Conservation (phyloP, 1,140 invertebrate species). For the Neodiprion virginianus region DNA sequence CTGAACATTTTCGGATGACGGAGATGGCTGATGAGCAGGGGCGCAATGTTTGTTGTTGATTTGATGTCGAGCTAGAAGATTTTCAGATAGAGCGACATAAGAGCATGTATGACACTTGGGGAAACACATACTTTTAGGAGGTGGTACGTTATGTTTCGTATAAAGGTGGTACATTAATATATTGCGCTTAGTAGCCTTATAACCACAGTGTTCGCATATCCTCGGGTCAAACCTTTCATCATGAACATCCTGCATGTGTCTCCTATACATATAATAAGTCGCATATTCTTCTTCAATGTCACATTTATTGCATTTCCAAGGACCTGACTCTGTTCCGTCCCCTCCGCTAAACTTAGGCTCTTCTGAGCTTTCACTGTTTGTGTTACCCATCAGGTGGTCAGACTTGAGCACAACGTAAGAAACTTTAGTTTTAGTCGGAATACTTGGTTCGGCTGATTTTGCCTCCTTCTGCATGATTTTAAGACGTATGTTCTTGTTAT, state of each 20-base stretch:
- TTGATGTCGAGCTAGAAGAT: constrained; percentile 71
- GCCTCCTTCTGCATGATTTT: constrained; percentile 76
- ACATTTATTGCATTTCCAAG: constrained; percentile 62
- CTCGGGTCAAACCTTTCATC: constrained; percentile 79
- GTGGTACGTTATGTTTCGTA: constrained; percentile 78
- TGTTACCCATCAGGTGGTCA: constrained; percentile 48
- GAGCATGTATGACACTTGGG: constrained; percentile 79
- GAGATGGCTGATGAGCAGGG: constrained; percentile 31
- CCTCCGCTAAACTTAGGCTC: constrained; percentile 33
- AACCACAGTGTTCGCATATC: constrained; percentile 86
- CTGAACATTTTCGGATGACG: constrained; percentile 38
- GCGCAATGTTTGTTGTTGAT: constrained; percentile 61
- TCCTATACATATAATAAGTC: constrained; percentile 78
- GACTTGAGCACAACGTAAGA: constrained; percentile 65
- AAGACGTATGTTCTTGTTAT: constrained; percentile 85
- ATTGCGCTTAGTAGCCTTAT: constrained; percentile 77
- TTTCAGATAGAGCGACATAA: constrained; percentile 75
- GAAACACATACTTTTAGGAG: constrained; percentile 74
- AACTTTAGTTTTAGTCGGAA: constrained; percentile 54
- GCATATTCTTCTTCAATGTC: constrained; percentile 71
- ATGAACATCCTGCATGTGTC: constrained; percentile 82
- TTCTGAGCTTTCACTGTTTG: constrained; percentile 40
- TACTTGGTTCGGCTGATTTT: constrained; percentile 48
- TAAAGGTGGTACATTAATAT: constrained; percentile 82
- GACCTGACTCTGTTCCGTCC: constrained; percentile 52